Conservation (phyloP, 2,113 vertebrate species). For the Mionectes macconnelli region DNA sequence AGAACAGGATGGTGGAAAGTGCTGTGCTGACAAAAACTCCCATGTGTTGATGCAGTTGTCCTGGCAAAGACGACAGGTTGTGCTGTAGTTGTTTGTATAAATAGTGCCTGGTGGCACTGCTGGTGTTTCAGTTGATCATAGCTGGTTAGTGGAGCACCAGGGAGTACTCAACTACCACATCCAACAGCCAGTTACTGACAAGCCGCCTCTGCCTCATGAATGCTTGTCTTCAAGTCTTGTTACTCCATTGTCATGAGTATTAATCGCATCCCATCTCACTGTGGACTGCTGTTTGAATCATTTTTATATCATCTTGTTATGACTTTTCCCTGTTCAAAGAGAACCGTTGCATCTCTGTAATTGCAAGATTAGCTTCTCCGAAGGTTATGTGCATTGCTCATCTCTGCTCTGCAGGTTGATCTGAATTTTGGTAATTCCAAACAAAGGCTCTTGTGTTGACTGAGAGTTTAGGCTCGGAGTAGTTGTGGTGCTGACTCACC, state of each 20-base stretch:
- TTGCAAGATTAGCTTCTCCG: not conserved
- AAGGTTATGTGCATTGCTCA: not conserved
- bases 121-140: not conserved
- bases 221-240: not conserved
- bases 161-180: not conserved
- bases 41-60: not conserved
- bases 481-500: not conserved
- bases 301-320: not conserved
- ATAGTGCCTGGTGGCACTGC: not conserved
- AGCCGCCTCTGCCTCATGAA: not conserved
- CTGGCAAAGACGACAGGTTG: not conserved
- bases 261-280: not conserved
- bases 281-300: not conserved
- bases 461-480: not conserved
- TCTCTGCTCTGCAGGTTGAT: not conserved
- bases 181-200: not conserved
- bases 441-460: not conserved
- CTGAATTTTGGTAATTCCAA: not conserved
- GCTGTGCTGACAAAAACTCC: not conserved
- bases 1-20: not conserved
- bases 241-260: fast-evolving
- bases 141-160: not conserved
- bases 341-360: not conserved
- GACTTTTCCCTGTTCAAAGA: not conserved
- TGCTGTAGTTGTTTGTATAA: not conserved